Percentiles rank a stretch among this genome's conserved stretches.
Conservation (phyloP, 2,113 vertebrate genomes). For the Heliornis fulica region DNA sequence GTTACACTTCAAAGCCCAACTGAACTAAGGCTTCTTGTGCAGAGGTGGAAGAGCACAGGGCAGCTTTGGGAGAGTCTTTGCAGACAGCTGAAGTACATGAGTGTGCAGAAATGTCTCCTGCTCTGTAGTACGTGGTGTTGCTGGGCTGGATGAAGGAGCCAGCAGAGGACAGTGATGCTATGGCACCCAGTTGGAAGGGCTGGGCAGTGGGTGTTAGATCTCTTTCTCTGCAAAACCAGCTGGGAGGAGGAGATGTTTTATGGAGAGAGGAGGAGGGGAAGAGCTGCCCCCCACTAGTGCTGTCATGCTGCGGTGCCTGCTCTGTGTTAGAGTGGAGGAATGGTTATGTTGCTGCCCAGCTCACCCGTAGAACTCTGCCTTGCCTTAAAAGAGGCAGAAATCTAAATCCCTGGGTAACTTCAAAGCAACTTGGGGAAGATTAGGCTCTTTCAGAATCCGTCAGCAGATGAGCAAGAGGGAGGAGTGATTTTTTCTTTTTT, state of each 20-base stretch:
- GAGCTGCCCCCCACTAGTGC: neutral
- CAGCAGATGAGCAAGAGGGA: neutral
- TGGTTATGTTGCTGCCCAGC: neutral
- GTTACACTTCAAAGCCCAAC: neutral
- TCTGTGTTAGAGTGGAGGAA: constrained; percentile 38
- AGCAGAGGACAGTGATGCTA: neutral
- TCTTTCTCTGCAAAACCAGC: neutral
- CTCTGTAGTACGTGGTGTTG: rapidly evolving
- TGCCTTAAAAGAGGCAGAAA: constrained; percentile 51
- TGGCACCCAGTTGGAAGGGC: neutral
- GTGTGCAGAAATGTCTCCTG: neutral
- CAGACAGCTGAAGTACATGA: neutral
- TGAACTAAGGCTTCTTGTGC: neutral
- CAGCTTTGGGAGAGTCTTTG: neutral
- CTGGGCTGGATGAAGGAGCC: neutral
- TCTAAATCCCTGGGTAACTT: constrained; percentile 57
- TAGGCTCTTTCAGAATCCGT: neutral
- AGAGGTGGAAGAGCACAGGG: neutral
- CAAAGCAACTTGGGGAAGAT: constrained; percentile 18
- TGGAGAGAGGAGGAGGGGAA: neutral
- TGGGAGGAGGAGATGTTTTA: neutral
- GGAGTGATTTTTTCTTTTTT: neutral
- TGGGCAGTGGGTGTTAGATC: neutral
- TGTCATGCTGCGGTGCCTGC: neutral
- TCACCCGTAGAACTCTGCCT: neutral